Evolutionary conservation across 2,797 vertebrate genomes (phyloP).

Genomic region (Darevskia nairensis): DNA sequence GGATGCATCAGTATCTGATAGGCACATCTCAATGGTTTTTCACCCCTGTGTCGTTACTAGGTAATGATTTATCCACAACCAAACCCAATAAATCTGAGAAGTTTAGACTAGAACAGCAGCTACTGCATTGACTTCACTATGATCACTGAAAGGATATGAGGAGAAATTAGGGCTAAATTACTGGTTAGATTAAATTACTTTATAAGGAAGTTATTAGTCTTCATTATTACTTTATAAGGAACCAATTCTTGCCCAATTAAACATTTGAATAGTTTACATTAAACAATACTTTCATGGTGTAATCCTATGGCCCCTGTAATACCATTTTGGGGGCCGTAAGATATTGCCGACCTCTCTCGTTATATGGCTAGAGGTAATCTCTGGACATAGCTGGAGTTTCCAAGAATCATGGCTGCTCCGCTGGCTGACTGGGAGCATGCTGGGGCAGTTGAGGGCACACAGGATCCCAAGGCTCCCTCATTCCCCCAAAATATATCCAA

Average conservation of each 20-base stretch:
- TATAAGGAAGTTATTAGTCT: too few relatives aligned
- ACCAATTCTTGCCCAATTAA: not conserved
- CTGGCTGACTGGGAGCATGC: too few relatives aligned
- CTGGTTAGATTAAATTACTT: not conserved
- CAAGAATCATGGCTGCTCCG: too few relatives aligned
- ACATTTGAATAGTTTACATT: too few relatives aligned
- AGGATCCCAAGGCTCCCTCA: too few relatives aligned
- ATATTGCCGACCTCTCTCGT: not conserved
- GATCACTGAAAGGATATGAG: not conserved
- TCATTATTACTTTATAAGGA: not conserved
- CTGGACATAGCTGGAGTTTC: too few relatives aligned
- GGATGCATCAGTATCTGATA: not conserved
- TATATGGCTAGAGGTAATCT: too few relatives aligned
- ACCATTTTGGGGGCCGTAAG: not conserved
- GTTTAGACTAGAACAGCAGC: not conserved
- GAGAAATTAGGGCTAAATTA: not conserved
- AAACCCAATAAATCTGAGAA: not conserved
- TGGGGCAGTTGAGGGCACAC: too few relatives aligned
- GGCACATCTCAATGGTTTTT: not conserved
- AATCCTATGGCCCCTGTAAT: not conserved
- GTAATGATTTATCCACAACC: not conserved
- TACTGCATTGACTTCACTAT: not conserved
- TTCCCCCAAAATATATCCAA: too few relatives aligned
- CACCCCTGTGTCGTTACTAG: not conserved
- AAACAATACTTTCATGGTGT: not conserved